Evolutionary conservation across 92 coral and sea anemone genomes (phyloP).

Genomic region (Epizoanthus rinbou): DNA sequence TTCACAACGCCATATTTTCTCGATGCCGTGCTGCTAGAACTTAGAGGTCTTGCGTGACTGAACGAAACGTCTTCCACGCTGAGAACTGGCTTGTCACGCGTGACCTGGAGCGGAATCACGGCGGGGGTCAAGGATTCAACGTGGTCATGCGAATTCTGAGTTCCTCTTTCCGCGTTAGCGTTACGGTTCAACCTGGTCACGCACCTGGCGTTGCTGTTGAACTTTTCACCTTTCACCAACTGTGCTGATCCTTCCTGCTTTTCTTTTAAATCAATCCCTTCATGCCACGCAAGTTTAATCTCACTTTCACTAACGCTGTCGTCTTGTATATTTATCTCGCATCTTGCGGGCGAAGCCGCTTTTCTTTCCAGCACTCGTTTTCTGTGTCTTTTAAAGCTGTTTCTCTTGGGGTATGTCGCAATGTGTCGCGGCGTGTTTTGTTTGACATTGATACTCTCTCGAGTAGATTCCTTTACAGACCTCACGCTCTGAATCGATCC

Average conservation of each 20-base stretch:
- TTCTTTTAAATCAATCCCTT: slow-evolving; percentile 6
- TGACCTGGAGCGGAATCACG: not conserved
- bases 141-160: not conserved
- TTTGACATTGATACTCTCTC: not conserved
- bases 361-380: slow-evolving; percentile 38
- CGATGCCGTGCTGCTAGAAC: not conserved
- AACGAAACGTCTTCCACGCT: slow-evolving; percentile 30
- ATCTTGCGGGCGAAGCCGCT: slow-evolving; percentile 30
- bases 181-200: not conserved
- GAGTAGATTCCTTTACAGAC: not conserved
- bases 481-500: slow-evolving; percentile 51
- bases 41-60: slow-evolving; percentile 24
- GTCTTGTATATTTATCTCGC: slow-evolving; percentile 5
- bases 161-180: not conserved
- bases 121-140: slow-evolving; percentile 5
- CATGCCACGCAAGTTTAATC: slow-evolving; percentile 57
- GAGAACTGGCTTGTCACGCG: slow-evolving; percentile 13
- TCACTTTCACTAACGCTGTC: slow-evolving; percentile 9
- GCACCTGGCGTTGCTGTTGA: not conserved
- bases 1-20: not conserved
- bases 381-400: not conserved
- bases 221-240: slow-evolving; percentile 5
- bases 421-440: slow-evolving; percentile 9
- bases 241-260: not conserved
- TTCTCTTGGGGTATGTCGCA: slow-evolving; percentile 19